A percentile compares a stretch with the other conserved stretches of the same genome.
Evolutionary conservation across 2,113 vertebrate genomes (phyloP).

Genomic region (Scytalopus superciliaris): DNA sequence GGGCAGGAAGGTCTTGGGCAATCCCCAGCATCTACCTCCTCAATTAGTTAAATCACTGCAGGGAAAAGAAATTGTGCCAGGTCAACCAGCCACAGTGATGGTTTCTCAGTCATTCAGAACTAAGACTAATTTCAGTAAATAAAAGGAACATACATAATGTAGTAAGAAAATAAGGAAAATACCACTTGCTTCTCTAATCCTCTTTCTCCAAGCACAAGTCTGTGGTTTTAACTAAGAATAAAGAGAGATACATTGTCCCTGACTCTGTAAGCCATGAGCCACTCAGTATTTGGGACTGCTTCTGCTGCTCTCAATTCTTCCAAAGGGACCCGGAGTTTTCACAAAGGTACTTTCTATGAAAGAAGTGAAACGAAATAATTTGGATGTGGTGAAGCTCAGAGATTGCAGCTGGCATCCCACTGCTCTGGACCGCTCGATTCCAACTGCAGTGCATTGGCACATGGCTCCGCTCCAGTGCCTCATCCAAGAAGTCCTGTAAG

Average conservation of each 20-base stretch:
- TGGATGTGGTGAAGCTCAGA: background rate
- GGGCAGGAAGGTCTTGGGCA: background rate
- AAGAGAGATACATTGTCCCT: background rate
- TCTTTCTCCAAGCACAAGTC: background rate
- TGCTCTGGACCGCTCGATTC: background rate
- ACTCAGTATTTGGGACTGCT: background rate
- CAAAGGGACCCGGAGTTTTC: background rate
- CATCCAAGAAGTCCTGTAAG: background rate
- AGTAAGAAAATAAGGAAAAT: background rate
- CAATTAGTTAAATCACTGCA: accelerated
- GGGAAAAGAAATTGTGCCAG: background rate
- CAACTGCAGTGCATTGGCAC: background rate
- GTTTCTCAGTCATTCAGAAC: background rate
- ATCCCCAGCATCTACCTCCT: accelerated
- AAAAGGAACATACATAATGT: background rate
- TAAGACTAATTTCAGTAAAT: background rate
- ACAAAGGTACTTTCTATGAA: background rate
- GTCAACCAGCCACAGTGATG: background rate
- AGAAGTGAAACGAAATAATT: background rate
- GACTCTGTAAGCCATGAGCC: background rate
- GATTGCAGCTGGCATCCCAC: background rate
- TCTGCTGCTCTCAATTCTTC: background rate
- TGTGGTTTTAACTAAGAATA: background rate
- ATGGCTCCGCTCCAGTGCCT: background rate
- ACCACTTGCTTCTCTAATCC: background rate